These are phyloP conservation scores for Fragariocoptes setiger DNA, from an alignment of 1,140 invertebrate genomes.

Conservation along the genomic window DNA sequence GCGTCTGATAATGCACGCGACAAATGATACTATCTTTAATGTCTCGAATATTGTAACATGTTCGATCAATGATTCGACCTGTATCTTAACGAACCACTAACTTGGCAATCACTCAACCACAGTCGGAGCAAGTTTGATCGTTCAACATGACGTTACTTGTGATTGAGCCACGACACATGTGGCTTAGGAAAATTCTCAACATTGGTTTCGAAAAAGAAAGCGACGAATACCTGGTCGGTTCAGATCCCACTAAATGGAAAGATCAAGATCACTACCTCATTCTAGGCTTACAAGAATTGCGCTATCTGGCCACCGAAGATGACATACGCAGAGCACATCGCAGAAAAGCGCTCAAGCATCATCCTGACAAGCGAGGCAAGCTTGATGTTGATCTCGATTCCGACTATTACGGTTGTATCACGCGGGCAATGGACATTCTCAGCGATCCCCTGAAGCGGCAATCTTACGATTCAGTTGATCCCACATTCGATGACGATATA, in stretches of 20 bases:
- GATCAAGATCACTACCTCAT: slow-evolving; percentile 85
- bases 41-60: no score
- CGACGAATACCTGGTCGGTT: slow-evolving; percentile 48
- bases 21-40: no score
- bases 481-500: slow-evolving; percentile 58
- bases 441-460: slow-evolving; percentile 43
- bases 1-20: no score
- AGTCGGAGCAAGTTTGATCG: no score
- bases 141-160: no score
- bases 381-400: slow-evolving; percentile 42
- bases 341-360: slow-evolving; percentile 64
- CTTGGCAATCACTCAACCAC: no score
- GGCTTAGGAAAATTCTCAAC: slow-evolving; percentile 11
- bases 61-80: no score
- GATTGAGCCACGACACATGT: no score
- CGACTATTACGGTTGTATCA: slow-evolving; percentile 95
- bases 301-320: slow-evolving; percentile 50
- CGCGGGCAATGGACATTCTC: slow-evolving; percentile 47
- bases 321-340: slow-evolving; percentile 67
- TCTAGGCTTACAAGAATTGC: slow-evolving; percentile 44
- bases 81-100: no score
- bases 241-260: slow-evolving; percentile 91
- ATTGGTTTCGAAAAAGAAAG: slow-evolving; percentile 13
- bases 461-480: slow-evolving; percentile 85
- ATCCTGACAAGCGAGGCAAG: slow-evolving; percentile 88